Conservation (phyloP, 2,888 invertebrate genomes). For the Eulithis prunata region DNA sequence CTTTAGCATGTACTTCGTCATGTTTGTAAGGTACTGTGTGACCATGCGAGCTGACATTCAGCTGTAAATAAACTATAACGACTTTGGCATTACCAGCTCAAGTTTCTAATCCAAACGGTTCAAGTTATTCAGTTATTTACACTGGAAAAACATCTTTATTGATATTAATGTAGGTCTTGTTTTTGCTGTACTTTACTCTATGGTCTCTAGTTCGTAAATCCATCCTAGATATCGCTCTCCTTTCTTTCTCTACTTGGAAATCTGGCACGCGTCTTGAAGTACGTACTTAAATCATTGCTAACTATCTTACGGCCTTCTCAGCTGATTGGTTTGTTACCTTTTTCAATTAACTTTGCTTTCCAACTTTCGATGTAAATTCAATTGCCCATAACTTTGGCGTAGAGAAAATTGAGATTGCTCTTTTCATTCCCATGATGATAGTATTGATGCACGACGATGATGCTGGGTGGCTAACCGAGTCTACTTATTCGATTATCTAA, state of each 20-base stretch:
- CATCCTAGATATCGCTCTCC: conserved; percentile 10
- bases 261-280: conserved; percentile 14
- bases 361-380: conserved; percentile 28
- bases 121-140: conserved; percentile 11
- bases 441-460: not conserved
- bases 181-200: conserved; percentile 6
- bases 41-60: conserved; percentile 8
- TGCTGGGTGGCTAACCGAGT: conserved; percentile 9
- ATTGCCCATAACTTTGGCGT: conserved; percentile 21
- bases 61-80: conserved; percentile 16
- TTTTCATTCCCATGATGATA: conserved; percentile 16
- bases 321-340: conserved; percentile 35
- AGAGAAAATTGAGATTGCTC: conserved; percentile 28
- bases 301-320: conserved; percentile 41
- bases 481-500: not conserved
- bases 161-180: conserved; percentile 1
- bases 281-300: conserved; percentile 45
- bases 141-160: conserved; percentile 20
- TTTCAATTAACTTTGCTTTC: conserved; percentile 47
- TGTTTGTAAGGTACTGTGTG: conserved; percentile 7
- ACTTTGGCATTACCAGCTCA: conserved; percentile 19
- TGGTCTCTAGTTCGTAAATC: conserved; percentile 24
- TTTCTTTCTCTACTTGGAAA: conserved; percentile 27
- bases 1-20: conserved; percentile 18
- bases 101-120: conserved; percentile 17